Evolutionary conservation across 2,888 invertebrate species (phyloP), one percentile per base, ranked within the genome.

Genomic region (Dryomyza anilis): DNA sequence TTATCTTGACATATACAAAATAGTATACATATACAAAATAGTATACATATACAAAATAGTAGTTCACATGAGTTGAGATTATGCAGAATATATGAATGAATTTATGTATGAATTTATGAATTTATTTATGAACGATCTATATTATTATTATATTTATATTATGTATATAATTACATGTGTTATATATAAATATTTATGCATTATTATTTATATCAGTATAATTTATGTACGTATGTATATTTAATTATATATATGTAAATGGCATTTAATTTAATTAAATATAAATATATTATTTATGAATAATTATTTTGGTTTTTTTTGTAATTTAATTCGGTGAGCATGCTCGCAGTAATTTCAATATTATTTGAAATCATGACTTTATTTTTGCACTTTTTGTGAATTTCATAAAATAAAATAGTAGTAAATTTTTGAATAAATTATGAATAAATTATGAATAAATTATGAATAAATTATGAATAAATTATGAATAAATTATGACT

Each of bases 241-340:
- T 45, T 36, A 61, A 53, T 36, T 50, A 59, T 46, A 45, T 63
- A 69, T 67, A 69, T 67, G 64, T 68, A 70, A 68, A 55, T 58
- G 45, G 50, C 39, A 27, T 69, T 67, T 43, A 66, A 60, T 60
- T 56, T 55, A 67, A 65, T 66, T 64, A 69, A 67, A 69, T 66
- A 58, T 66, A 63, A 61, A 65, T 64, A 8, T 21, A 52, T 36
- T 53, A 12, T 27, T 57, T n/a, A 5, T 23, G 2, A 21, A 25
- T 43, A 5, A 48, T 64, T 30, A n/a, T 36, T 66, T 64, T 58
- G 46, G 58, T 59, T 43, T 50, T 58, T 5, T 60, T 60, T 66
- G 12, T 29, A n/a, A 10, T 3, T 58, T 45, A 12, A 21, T 36
- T 55, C 55, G 55, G 55, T 55, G 55, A 55, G 55, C 55, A 55